Evolutionary conservation across 2,113 vertebrate genomes (phyloP).

Genomic region (Geococcyx californianus): DNA sequence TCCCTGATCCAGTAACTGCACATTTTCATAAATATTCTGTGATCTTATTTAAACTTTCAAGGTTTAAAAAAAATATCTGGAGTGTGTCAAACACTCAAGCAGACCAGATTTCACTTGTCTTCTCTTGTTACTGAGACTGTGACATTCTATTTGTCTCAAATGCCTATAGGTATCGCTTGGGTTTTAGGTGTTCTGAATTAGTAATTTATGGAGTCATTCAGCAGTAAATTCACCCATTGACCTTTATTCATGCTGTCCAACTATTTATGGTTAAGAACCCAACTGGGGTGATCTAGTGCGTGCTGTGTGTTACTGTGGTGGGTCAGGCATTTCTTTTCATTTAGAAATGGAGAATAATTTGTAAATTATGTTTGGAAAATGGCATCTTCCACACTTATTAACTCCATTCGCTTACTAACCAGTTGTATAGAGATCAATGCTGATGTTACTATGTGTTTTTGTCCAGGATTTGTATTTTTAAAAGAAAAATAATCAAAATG

Average conservation of each 20-base stretch:
- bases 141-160: not conserved
- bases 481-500: not conserved
- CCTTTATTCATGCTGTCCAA: not conserved
- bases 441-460: not conserved
- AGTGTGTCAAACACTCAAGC: not conserved
- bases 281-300: not conserved
- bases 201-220: slow-evolving; percentile 37
- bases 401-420: not conserved
- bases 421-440: not conserved
- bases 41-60: not conserved
- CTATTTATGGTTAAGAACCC: not conserved
- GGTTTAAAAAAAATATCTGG: not conserved
- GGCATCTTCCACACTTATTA: not conserved
- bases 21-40: not conserved
- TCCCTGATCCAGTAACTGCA: not conserved
- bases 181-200: slow-evolving; percentile 3
- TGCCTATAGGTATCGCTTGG: slow-evolving; percentile 21
- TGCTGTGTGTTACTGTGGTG: not conserved
- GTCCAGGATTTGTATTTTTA: not conserved
- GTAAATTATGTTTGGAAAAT: not conserved
- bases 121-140: not conserved
- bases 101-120: not conserved
- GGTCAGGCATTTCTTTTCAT: not conserved
- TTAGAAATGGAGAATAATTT: not conserved
- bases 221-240: slow-evolving; percentile 28